These are phyloP conservation scores for Megamerina dolium DNA, from an alignment of 2,888 invertebrate genomes.

Conservation along the genomic window DNA sequence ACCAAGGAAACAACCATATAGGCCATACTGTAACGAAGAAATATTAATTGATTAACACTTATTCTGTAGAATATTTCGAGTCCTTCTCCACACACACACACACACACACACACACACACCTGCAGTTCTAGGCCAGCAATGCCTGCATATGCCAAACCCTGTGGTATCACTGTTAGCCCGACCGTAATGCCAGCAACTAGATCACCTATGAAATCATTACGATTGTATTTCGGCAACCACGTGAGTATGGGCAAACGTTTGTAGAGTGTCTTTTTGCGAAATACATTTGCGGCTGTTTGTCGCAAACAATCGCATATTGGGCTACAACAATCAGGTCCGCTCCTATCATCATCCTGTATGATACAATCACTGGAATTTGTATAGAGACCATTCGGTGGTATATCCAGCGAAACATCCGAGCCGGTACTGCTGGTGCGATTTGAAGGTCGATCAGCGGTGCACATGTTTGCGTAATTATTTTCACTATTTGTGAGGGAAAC, in stretches of 20 bases:
- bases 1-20: slow-evolving; percentile 90
- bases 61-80: not conserved
- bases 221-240: slow-evolving; percentile 75
- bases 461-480: slow-evolving; percentile 15
- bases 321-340: slow-evolving; percentile 29
- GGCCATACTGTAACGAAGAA: slow-evolving; percentile 63
- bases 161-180: slow-evolving; percentile 63
- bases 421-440: slow-evolving; percentile 24
- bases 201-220: slow-evolving; percentile 73
- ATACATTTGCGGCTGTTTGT: slow-evolving; percentile 52
- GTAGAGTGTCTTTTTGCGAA: slow-evolving; percentile 66
- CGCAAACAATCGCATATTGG: slow-evolving; percentile 30
- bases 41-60: no score
- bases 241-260: slow-evolving; percentile 68
- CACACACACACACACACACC: no score
- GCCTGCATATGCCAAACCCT: slow-evolving; percentile 76
- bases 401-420: slow-evolving; percentile 42
- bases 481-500: not conserved
- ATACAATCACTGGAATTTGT: slow-evolving; percentile 44
- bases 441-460: slow-evolving; percentile 19
- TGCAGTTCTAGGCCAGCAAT: slow-evolving; percentile 71
- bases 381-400: slow-evolving; percentile 43
- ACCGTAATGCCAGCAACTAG: slow-evolving; percentile 87
- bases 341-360: slow-evolving; percentile 51
- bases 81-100: not conserved